Evolutionary conservation across 2,113 vertebrate species (phyloP).

Genomic region (Brienomyrus longianalis): DNA sequence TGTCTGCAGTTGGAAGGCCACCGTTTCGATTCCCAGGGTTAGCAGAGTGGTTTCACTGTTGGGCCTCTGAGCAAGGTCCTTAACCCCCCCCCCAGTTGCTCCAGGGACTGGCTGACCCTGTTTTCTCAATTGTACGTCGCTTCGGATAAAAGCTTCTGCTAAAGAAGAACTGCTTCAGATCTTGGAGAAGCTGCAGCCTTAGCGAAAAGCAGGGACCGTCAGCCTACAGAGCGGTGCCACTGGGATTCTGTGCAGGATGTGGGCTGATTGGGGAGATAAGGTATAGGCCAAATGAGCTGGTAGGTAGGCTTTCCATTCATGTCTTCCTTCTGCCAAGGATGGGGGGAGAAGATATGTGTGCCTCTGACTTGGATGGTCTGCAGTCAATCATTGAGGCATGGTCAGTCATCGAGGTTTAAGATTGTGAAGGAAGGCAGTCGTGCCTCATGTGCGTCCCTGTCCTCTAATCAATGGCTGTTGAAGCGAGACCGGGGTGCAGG

Average conservation of each 20-base stretch:
- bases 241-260: not conserved
- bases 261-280: not conserved
- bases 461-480: not conserved
- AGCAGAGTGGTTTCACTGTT: not conserved
- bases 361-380: not conserved
- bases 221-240: not conserved
- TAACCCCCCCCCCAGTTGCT: not conserved
- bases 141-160: not conserved
- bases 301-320: not conserved
- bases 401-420: not conserved
- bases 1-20: not conserved
- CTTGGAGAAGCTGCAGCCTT: not conserved
- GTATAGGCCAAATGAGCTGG: not conserved
- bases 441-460: not conserved
- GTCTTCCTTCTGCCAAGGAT: not conserved
- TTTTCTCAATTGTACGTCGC: not conserved
- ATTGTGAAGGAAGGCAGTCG: not conserved
- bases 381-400: not conserved
- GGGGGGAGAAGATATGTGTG: not conserved
- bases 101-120: not conserved
- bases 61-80: not conserved
- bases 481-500: not conserved
- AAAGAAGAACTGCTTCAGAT: not conserved
- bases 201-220: not conserved
- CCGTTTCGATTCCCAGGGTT: not conserved